Conservation (phyloP, 1,140 invertebrate genomes). For the Drosophila saltans region DNA sequence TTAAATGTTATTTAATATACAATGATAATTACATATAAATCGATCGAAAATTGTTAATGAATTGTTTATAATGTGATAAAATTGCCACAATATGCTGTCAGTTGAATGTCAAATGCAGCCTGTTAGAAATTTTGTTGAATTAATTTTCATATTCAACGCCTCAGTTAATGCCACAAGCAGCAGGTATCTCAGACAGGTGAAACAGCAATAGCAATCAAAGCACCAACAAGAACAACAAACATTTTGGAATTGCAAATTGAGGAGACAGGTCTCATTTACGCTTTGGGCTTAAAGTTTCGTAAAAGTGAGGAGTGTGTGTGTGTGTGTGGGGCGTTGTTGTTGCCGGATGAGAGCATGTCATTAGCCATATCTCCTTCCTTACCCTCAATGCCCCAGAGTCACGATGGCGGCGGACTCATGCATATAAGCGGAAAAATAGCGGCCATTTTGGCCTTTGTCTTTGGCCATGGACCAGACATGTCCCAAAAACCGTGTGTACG, state of each 20-base stretch:
- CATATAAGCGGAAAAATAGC: conserved; percentile 7
- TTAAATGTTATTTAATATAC: not conserved
- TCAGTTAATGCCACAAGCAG: conserved; percentile 16
- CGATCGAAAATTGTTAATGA: conserved; percentile 30
- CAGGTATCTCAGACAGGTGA: conserved; percentile 9
- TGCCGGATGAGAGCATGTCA: not conserved
- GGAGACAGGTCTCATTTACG: conserved; percentile 5
- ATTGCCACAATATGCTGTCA: conserved; percentile 28
- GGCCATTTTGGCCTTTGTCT: conserved; percentile 27
- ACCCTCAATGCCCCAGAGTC: conserved; percentile 36
- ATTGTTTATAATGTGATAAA: conserved; percentile 43
- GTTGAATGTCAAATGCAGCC: conserved; percentile 28
- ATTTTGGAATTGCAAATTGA: conserved; percentile 4
- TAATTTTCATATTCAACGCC: conserved; percentile 47
- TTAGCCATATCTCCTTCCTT: not conserved
- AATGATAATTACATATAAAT: not conserved
- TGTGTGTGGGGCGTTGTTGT: not conserved
- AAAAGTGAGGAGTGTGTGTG: not conserved
- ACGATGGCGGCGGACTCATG: conserved; percentile 2
- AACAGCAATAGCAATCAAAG: conserved; percentile 19
- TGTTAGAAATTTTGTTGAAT: conserved; percentile 22
- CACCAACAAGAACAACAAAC: conserved; percentile 3
- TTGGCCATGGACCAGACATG: not conserved
- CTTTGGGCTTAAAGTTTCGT: conserved; percentile 1
- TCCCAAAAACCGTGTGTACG: not conserved